These are phyloP conservation scores for Scomber scombrus DNA, from an alignment of 2,113 vertebrate species.

Conservation along the genomic window DNA sequence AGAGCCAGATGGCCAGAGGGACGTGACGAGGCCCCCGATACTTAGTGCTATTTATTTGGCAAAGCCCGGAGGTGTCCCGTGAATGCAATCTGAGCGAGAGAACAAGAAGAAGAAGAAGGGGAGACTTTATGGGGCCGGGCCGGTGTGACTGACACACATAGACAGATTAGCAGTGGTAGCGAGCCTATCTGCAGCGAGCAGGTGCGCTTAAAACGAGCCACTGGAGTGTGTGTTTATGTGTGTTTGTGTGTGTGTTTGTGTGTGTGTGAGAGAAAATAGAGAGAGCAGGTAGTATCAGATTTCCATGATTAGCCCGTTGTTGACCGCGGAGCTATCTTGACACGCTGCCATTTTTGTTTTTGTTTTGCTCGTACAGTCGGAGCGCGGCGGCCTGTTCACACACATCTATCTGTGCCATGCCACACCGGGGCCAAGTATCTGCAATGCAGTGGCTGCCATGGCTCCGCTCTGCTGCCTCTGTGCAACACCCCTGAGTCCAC, in stretches of 20 bases:
- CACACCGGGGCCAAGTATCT: constrained; percentile 62
- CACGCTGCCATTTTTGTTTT: constrained; percentile 52
- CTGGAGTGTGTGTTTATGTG: constrained; percentile 26
- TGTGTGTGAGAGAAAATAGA: background rate
- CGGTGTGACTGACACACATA: constrained; percentile 45
- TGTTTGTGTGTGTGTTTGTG: background rate
- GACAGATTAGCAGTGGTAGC: constrained; percentile 50
- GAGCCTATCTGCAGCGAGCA: constrained; percentile 60
- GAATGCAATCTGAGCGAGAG: constrained; percentile 26
- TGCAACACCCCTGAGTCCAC: constrained; percentile 42
- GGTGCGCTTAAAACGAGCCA: constrained; percentile 42
- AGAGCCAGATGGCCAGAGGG: constrained; percentile 62
- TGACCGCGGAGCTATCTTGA: constrained; percentile 40
- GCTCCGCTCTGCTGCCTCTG: constrained; percentile 46
- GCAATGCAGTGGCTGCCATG: constrained; percentile 74
- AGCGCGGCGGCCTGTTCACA: constrained; percentile 44
- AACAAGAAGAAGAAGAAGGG: background rate
- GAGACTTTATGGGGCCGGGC: constrained; percentile 28
- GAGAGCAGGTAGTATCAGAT: constrained; percentile 33
- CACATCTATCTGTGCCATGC: constrained; percentile 48
- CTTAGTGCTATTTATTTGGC: constrained; percentile 65
- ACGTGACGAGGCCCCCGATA: constrained; percentile 52
- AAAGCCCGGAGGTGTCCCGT: constrained; percentile 35
- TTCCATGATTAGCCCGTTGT: constrained; percentile 42
- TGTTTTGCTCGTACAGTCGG: constrained; percentile 27